phyloP scores from a whole-genome alignment of 2,797 vertebrate genomes.

The Threskiornis aethiopicus region DNA sequence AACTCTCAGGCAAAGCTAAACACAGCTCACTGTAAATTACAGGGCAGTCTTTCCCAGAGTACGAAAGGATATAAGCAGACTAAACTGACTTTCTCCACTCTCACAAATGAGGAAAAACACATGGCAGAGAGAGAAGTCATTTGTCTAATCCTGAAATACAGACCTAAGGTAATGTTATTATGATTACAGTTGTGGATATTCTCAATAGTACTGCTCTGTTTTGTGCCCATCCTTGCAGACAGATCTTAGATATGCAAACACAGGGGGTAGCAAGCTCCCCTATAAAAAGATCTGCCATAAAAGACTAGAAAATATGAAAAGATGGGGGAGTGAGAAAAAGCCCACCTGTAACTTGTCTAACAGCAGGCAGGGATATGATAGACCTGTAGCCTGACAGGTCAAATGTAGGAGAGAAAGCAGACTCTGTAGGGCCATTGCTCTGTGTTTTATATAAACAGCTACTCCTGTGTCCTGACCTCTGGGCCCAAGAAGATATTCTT shows the following conservation, averaged over 20 bases:
- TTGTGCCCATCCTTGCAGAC: neutral
- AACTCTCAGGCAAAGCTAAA: constrained; percentile 27
- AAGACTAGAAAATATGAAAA: neutral
- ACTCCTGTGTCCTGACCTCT: neutral
- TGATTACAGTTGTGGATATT: neutral
- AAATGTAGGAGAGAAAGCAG: neutral
- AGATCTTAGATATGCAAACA: neutral
- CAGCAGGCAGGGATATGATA: neutral
- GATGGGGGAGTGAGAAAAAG: neutral
- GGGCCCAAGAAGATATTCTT: neutral
- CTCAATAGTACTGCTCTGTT: accelerated
- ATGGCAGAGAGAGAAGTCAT: neutral
- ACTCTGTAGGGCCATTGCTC: neutral
- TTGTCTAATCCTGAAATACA: neutral
- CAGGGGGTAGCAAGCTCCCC: neutral
- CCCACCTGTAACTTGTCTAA: neutral
- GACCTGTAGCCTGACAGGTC: neutral
- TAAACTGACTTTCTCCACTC: neutral
- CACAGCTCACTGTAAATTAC: constrained; percentile 34
- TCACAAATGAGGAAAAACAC: neutral
- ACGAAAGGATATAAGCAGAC: neutral
- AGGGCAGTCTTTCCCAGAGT: neutral
- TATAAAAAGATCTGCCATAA: neutral
- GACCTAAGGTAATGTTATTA: neutral
- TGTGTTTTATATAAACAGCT: neutral